phyloP scores from a whole-genome alignment of 1,140 invertebrate species.

The Camponotus floridanus region DNA sequence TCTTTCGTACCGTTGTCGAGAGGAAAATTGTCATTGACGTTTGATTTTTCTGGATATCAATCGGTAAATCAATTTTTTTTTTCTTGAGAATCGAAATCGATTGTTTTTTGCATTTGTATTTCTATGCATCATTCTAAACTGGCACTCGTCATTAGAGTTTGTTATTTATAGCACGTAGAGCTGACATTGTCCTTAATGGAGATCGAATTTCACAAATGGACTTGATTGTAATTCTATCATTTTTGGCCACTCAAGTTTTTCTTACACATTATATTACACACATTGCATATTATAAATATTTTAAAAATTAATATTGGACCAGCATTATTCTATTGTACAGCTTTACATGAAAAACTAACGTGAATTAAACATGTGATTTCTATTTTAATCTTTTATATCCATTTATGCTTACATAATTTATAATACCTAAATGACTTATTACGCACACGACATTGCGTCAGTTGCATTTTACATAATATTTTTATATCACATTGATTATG shows the following conservation, averaged over 20 bases:
- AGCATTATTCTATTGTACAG: background rate
- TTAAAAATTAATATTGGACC: background rate
- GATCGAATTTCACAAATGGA: constrained; percentile 32
- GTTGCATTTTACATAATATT: background rate
- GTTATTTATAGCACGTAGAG: background rate
- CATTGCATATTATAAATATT: background rate
- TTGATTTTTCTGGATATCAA: background rate
- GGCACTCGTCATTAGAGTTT: background rate
- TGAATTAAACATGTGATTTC: background rate
- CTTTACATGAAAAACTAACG: background rate
- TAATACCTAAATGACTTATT: background rate
- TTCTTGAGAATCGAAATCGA: background rate
- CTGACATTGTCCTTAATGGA: constrained; percentile 32
- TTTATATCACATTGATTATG: too few species aligned
- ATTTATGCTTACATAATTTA: background rate
- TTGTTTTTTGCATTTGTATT: background rate
- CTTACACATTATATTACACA: background rate
- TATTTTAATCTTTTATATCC: background rate
- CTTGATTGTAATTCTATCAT: background rate
- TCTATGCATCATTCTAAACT: background rate
- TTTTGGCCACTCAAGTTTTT: background rate
- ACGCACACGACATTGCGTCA: background rate
- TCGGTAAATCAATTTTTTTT: background rate
- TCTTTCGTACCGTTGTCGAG: too few species aligned
- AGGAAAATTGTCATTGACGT: too few species aligned